Percentiles rank a stretch among this genome's conserved stretches.
Conservation (phyloP, 2,888 invertebrate genomes). For the Eumacrocentrus americanus region DNA sequence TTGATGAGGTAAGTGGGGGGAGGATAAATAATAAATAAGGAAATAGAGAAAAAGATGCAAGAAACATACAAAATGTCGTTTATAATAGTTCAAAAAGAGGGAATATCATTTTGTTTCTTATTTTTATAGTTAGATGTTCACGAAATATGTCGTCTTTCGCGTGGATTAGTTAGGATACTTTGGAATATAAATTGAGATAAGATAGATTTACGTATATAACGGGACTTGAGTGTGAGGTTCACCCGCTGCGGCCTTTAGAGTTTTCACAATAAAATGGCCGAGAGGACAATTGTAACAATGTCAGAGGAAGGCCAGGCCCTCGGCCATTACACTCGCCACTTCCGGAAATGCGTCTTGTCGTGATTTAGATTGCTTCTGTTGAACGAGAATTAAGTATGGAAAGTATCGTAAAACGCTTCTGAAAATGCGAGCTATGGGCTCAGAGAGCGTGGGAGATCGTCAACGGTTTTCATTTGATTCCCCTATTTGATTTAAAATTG, state of each 20-base stretch:
- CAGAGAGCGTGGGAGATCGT: not conserved
- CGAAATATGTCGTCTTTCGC: too few species aligned
- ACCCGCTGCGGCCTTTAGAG: slow-evolving; percentile 19
- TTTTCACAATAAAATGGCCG: slow-evolving; percentile 32
- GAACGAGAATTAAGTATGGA: not conserved
- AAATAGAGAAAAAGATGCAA: too few species aligned
- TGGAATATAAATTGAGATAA: not conserved
- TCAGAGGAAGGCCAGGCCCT: slow-evolving; percentile 14
- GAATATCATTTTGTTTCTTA: not conserved
- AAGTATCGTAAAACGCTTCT: not conserved
- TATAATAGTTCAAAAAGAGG: not conserved
- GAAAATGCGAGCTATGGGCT: not conserved
- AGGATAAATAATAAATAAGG: too few species aligned
- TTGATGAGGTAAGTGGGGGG: slow-evolving; percentile 23
- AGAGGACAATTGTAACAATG: slow-evolving; percentile 26
- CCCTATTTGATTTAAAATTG: too few species aligned
- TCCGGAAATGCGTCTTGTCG: not conserved
- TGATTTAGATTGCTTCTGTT: not conserved
- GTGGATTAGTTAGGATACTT: too few species aligned
- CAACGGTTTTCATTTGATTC: too few species aligned
- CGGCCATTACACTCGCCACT: slow-evolving; percentile 9
- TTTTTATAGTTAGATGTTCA: not conserved
- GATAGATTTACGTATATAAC: not conserved
- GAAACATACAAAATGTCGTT: too few species aligned
- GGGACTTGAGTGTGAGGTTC: not conserved